Base-by-base conservation (phyloP, 2,888 invertebrate species). In the Formica aserva region DNA sequence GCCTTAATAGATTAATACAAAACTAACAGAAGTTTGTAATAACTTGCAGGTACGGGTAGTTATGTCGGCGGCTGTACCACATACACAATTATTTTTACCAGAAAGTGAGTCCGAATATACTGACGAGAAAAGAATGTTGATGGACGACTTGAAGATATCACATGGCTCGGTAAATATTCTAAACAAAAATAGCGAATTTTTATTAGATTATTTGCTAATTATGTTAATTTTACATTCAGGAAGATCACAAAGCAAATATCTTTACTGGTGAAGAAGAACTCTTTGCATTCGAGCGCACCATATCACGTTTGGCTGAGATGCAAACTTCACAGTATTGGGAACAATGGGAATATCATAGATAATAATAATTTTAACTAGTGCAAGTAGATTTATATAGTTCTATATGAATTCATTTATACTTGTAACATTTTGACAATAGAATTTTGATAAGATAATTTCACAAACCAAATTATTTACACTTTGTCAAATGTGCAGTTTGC, bases 201-300 rank as follows among this genome's bases (percentile, higher is more conserved):
- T 32, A 18, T 67, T 26, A 29, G 35, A 75, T 26, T 32, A n/a
- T 52, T 52, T 38, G 18, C 5, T 22, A 66, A 77, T 67, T 29
- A 26, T 15, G 18, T 57, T 71, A 52, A 76, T 69, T 74, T 78
- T 85, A 57, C 74, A 77, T 83, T 35, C 92, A 98, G 97, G 97
- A 97, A 80, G 96, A 97, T 92, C 97, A 97, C 29, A 96, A 96
- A 87, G 97, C 98, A 4, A 98, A 98, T 92, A 97, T 99, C 90
- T 99, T 99, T 93, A 99, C 99, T 0, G 99, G 99, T 0, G 98
- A 98, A 94, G 99, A 99, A 95, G 99, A 99, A 95, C 95, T 98
- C 92, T 99, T 99, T 95, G 99, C 99, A 0, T 99, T 98, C 94
- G 98, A 99, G 92, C 96, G 99, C 82, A 99, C 99, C 32, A 95